Evolutionary conservation across 2,797 vertebrate genomes (phyloP), one percentile per base, ranked within the genome.

Genomic region (Gephyroberyx darwinii): DNA sequence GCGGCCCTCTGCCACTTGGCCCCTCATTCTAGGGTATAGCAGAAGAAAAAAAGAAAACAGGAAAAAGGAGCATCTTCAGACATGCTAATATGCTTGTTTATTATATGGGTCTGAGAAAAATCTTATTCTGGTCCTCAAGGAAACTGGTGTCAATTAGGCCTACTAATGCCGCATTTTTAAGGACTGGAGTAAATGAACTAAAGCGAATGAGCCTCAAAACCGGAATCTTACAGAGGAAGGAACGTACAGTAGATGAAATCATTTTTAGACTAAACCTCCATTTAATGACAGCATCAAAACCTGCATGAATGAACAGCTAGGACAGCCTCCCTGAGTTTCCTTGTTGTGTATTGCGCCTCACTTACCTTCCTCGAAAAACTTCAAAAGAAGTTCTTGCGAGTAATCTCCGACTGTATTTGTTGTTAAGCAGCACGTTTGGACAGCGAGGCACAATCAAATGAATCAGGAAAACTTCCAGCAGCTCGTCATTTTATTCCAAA

Each of bases 1-100:
- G 41, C 93, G 95, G 26, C 78, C 91, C 69, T 92, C 80, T 22
- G 93, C 91, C 4, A 91, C 83, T 26, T 82, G 71, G 85, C 89
- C 82, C 19, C 64, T 89, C 86, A 92, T 93, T 5, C 9, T 75
- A 19, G 33, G 12, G 10, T 33, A 13, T 37, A 20, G 48, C 52
- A 54, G 13, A 54, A 10, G n/a, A 54, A 30, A 30, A 31, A n/a
- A 51, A 16, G 37, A 19, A 35, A 10, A 20, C 19, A 16, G 39
- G 13, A 3, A 63, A 14, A 30, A 33, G 4, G 31, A 33, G 31
- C 31, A 33, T 33, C 6, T 33, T 33, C 31, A n/a, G n/a, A n/a
- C n/a, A n/a, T n/a, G n/a, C 26, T 26, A 26, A 26, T 35, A 35
- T 6, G 6, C 33, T 8, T 35, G 6, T 35, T 35, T 35, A 7